Conservation (phyloP, 2,888 invertebrate genomes). For the Panopea generosa region DNA sequence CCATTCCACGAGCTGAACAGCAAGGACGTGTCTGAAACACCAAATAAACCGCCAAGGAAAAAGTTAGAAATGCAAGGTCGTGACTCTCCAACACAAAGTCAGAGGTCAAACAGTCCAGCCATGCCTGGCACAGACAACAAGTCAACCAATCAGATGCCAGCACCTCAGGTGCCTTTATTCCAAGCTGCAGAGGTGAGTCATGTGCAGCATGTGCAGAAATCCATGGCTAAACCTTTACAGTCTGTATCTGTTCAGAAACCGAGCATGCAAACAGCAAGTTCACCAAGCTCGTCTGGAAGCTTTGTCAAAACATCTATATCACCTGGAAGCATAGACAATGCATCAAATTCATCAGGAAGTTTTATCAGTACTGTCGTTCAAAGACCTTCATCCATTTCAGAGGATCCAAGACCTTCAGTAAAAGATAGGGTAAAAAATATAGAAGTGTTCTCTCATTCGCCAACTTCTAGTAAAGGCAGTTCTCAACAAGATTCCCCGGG, state of each 20-base stretch:
- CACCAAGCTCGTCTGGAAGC: conserved; percentile 32
- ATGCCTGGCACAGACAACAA: conserved; percentile 18
- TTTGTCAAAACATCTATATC: conserved; percentile 41
- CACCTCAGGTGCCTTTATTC: conserved; percentile 51
- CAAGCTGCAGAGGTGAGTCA: conserved; percentile 51
- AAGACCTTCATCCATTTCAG: conserved; percentile 33
- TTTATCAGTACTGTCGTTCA: conserved; percentile 57
- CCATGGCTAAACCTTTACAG: conserved; percentile 58
- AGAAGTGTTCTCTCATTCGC: conserved; percentile 60
- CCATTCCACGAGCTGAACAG: conserved; percentile 24
- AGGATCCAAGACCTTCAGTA: conserved; percentile 44
- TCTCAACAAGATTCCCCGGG: not conserved
- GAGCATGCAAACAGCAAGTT: conserved; percentile 34
- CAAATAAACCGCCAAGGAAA: conserved; percentile 63
- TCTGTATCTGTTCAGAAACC: conserved; percentile 26
- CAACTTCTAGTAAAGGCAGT: conserved; percentile 29
- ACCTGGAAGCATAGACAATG: conserved; percentile 21
- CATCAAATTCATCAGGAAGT: conserved; percentile 31
- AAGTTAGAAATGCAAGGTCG: conserved; percentile 53
- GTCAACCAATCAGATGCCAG: conserved; percentile 30
- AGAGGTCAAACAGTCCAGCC: conserved; percentile 47
- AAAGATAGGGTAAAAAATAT: conserved; percentile 56
- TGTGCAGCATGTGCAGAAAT: conserved; percentile 49
- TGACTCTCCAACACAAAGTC: conserved; percentile 39
- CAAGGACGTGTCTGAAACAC: conserved; percentile 44